These are phyloP conservation scores for Coturnix japonica DNA, from an alignment of 2,113 vertebrate genomes.

Conservation along the genomic window DNA sequence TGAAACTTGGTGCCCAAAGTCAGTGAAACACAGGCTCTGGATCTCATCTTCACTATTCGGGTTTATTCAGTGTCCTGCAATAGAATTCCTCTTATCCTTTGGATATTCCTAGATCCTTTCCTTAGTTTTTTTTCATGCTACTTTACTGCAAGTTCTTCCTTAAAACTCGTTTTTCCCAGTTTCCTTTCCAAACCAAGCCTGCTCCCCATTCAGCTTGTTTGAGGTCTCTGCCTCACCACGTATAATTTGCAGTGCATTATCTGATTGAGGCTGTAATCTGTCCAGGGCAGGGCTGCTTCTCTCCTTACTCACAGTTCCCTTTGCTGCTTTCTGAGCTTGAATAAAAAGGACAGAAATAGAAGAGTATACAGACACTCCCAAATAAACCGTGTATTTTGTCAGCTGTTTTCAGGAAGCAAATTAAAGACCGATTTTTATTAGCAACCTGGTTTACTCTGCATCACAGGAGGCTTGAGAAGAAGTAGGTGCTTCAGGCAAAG, in stretches of 20 bases:
- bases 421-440: background rate
- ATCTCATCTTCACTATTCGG: background rate
- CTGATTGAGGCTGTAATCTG: conserved; percentile 34
- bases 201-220: background rate
- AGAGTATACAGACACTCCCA: conserved; percentile 8
- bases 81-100: background rate
- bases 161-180: background rate
- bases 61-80: background rate
- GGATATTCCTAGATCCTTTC: background rate
- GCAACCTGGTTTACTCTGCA: background rate
- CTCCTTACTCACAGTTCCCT: background rate
- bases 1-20: background rate
- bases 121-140: background rate
- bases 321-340: background rate
- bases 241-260: conserved; percentile 36
- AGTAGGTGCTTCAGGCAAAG: conserved; percentile 21
- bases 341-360: conserved; percentile 26
- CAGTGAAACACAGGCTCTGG: background rate
- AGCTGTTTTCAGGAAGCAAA: conserved; percentile 25
- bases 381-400: conserved; percentile 5
- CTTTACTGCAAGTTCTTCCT: background rate
- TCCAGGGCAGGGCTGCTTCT: conserved; percentile 26
- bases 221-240: background rate
- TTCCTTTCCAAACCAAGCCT: background rate
- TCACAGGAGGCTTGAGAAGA: background rate